A percentile compares a stretch with the other conserved stretches of the same genome.
phyloP scores from a whole-genome alignment of 2,888 invertebrate genomes.

The Tanytarsus gracilentus region DNA sequence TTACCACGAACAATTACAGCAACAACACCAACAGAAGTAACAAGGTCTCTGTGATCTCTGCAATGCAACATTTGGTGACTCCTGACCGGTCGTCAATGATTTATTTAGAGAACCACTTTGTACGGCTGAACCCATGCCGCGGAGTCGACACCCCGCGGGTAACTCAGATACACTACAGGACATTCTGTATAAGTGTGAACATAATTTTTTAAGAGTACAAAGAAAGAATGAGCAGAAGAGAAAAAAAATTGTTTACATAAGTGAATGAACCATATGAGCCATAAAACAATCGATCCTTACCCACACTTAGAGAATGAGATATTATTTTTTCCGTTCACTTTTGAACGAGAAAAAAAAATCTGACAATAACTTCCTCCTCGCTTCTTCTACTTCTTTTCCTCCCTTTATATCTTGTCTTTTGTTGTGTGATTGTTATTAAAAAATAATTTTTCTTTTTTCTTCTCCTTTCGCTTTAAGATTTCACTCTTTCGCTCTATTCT shows the following conservation, averaged over 20 bases:
- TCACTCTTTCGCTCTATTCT: background rate
- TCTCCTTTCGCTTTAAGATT: background rate
- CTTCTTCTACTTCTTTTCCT: background rate
- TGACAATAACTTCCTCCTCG: no score
- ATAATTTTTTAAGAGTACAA: no score
- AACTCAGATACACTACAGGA: constrained; percentile 51
- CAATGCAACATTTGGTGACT: constrained; percentile 38
- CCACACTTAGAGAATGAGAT: no score
- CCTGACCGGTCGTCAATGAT: constrained; percentile 34
- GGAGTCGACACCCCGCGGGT: constrained; percentile 44
- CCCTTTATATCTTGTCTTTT: background rate
- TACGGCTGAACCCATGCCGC: constrained; percentile 43
- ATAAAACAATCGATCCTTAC: no score
- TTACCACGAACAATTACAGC: constrained; percentile 62
- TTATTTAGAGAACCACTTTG: constrained; percentile 37
- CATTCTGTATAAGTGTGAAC: no score
- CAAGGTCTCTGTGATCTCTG: constrained; percentile 50
- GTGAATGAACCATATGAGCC: no score
- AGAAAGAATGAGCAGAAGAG: no score
- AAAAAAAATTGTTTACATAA: no score
- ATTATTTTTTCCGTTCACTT: no score
- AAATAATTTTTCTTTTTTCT: background rate
- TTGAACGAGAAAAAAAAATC: no score
- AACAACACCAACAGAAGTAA: constrained; percentile 61
- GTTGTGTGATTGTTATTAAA: background rate